These are phyloP conservation scores for Otocyon megalotis DNA, from an alignment of 2,113 vertebrate species.

Conservation along the genomic window DNA sequence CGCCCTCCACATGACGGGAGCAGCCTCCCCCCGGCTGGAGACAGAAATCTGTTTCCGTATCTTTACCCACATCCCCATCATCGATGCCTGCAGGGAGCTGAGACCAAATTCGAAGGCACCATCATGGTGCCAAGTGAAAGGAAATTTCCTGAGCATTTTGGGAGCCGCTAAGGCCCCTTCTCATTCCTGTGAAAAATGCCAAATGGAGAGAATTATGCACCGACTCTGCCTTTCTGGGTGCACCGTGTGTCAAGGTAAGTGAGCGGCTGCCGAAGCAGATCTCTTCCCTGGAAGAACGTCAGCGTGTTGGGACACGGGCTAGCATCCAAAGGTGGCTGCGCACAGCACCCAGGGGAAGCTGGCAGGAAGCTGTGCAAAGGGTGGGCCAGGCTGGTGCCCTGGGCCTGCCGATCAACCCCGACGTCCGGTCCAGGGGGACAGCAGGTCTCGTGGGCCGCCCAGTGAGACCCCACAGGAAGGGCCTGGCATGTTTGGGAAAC, in stretches of 20 bases:
- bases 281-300: accelerated
- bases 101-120: accelerated
- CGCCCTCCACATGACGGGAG: accelerated
- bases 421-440: accelerated
- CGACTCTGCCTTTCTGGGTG: not conserved
- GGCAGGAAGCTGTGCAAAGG: not conserved
- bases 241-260: not conserved
- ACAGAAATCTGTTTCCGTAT: accelerated
- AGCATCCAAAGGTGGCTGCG: not conserved
- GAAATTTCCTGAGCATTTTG: accelerated
- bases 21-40: accelerated
- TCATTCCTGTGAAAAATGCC: accelerated
- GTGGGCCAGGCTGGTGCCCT: not conserved
- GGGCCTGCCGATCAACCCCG: accelerated
- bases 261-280: accelerated
- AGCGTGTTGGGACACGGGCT: accelerated
- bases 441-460: not conserved
- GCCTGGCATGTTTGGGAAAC: not conserved
- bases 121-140: accelerated
- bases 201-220: accelerated
- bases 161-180: not conserved
- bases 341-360: not conserved
- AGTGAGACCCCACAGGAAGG: not conserved
- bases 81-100: accelerated
- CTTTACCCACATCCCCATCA: accelerated